Conservation (phyloP, 2,797 vertebrate species). For the Halcyon leucocephala region DNA sequence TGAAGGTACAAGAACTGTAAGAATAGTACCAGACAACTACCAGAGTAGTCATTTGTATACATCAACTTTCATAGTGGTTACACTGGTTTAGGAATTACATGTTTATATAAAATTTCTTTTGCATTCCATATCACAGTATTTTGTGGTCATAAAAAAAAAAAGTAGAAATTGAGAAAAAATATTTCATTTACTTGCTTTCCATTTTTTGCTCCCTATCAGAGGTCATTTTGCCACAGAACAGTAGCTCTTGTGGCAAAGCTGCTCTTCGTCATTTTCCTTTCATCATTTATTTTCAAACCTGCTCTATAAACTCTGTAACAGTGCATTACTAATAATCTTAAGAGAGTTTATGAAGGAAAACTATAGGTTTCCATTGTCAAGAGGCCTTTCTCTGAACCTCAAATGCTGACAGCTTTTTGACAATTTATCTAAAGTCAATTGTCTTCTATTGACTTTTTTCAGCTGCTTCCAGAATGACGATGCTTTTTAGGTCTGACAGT, state of each 20-base stretch:
- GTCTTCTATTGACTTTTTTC: conserved; percentile 68
- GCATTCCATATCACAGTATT: neutral
- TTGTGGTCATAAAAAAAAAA: neutral
- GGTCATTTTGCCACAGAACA: neutral
- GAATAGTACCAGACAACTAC: neutral
- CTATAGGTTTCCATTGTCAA: neutral
- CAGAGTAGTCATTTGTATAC: neutral
- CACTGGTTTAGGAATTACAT: neutral
- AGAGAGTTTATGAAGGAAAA: conserved; percentile 30
- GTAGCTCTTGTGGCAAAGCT: neutral
- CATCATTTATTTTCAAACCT: conserved; percentile 67
- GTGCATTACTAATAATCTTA: conserved; percentile 55
- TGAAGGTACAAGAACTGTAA: neutral
- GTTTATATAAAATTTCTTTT: neutral
- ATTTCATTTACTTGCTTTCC: neutral
- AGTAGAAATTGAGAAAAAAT: neutral
- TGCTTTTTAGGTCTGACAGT: conserved; percentile 52
- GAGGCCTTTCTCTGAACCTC: conserved; percentile 21
- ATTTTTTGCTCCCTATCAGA: neutral
- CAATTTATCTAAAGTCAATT: conserved; percentile 66
- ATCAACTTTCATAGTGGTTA: neutral
- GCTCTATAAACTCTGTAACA: conserved; percentile 41
- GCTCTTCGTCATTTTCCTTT: neutral
- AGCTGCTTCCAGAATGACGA: conserved; percentile 22
- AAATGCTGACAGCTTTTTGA: conserved; percentile 37